Evolutionary conservation across 2,888 invertebrate species (phyloP), one percentile per base, ranked within the genome.

Genomic region (Trypoxylon attenuatum): DNA sequence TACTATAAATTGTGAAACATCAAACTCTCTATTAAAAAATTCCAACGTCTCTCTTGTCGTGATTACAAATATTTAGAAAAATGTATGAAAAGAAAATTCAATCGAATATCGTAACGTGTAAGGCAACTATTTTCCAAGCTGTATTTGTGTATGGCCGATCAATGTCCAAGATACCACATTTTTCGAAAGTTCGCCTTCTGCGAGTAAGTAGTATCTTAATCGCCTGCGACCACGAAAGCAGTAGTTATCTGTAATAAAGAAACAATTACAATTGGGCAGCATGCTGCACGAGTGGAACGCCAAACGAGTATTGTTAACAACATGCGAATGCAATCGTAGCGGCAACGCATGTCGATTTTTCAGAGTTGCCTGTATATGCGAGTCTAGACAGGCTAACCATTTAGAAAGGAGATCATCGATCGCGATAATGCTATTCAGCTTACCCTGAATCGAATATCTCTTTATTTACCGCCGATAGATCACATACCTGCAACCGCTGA

Each of bases 351-450:
- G 29, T 13, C 33, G 61, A 68, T 57, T 53, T 61, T 56, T 42
- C 49, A 60, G 45, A 68, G 53, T 41, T 60, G 55, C 56, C 29
- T 13, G n/a, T 33, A 6, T 38, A 39, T 27, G 52, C 38, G 15
- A 41, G 49, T 57, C 68, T 67, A 57, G 68, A 54, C 67, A 68
- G 53, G 53, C 43, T 45, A 42, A 60, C 49, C 55, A 68, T 61
- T 60, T 67, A 56, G 68, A 67, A 51, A 62, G 33, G 68, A 62
- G 68, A 69, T 69, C 68, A 69, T 69, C 68, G 68, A 69, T 69
- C 62, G 49, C 47, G 68, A 69, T 69, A 69, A 42, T 50, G 68
- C 33, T 67, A 53, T 61, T 61, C 68, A 53, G 38, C 56, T 61
- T 67, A 43, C 56, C 45, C 51, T 55, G 50, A 53, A 56, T 52